Percentiles rank a stretch among this genome's conserved stretches.
Evolutionary conservation across 2,797 vertebrate genomes (phyloP).

Genomic region (Synaphobranchus kaupii): DNA sequence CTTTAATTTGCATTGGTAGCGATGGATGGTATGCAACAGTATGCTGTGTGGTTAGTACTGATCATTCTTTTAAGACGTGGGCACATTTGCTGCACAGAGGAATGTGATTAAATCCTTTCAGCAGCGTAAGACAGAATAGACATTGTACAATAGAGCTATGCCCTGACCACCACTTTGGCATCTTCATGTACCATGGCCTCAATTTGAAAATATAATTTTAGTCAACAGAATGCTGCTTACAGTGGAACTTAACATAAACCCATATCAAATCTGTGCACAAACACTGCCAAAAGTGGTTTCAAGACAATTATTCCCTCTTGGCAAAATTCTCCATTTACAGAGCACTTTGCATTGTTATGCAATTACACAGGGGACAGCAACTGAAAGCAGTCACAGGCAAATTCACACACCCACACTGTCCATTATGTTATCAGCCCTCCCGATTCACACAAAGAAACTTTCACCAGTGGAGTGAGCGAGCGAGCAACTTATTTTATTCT

Average conservation of each 20-base stretch:
- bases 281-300: slow-evolving; percentile 22
- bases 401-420: slow-evolving; percentile 22
- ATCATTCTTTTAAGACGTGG: neutral
- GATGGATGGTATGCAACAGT: neutral
- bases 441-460: slow-evolving; percentile 12
- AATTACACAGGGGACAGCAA: slow-evolving; percentile 5
- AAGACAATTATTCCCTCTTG: neutral
- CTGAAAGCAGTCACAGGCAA: neutral
- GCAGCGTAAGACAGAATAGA: neutral
- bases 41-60: neutral
- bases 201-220: neutral
- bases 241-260: slow-evolving; percentile 15
- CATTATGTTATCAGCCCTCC: slow-evolving; percentile 14
- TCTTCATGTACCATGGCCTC: neutral
- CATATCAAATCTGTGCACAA: neutral
- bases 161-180: neutral
- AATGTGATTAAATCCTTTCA: neutral
- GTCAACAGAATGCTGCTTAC: neutral
- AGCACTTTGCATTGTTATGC: slow-evolving; percentile 13
- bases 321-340: neutral
- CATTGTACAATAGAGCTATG: neutral
- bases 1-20: neutral
- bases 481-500: neutral
- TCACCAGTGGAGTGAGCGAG: neutral
- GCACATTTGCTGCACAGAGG: neutral